Conservation (phyloP, 2,113 vertebrate genomes). For the Notothenia coriiceps region DNA sequence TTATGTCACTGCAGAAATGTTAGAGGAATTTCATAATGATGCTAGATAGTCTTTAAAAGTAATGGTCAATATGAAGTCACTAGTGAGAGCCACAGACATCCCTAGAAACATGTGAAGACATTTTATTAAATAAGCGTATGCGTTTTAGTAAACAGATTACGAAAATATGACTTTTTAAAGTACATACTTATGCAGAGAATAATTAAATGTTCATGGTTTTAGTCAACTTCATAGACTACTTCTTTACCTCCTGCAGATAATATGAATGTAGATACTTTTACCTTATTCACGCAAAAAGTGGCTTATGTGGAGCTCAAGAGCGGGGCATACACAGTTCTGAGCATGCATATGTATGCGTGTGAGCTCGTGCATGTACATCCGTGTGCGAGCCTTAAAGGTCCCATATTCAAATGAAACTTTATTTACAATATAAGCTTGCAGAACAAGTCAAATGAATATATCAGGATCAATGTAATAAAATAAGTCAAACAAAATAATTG, state of each 20-base stretch:
- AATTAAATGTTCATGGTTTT: background rate
- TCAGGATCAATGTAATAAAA: background rate
- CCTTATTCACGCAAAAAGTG: conserved; percentile 3
- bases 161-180: background rate
- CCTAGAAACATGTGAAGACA: background rate
- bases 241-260: conserved; percentile 7
- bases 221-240: background rate
- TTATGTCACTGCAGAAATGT: background rate
- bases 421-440: background rate
- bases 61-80: conserved; percentile 25
- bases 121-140: no score
- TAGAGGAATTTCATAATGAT: background rate
- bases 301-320: background rate
- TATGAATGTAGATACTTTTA: conserved; percentile 3
- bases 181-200: background rate
- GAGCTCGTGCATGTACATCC: background rate
- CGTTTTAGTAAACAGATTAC: background rate
- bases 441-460: background rate
- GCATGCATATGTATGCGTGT: no score
- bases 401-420: background rate
- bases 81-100: background rate
- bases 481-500: background rate
- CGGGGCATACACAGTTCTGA: background rate
- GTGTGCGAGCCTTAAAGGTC: background rate
- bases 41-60: background rate